A percentile compares a stretch with the other conserved stretches of the same genome.
Evolutionary conservation across 2,113 vertebrate species (phyloP).

Genomic region (Campylomormyrus numenius): DNA sequence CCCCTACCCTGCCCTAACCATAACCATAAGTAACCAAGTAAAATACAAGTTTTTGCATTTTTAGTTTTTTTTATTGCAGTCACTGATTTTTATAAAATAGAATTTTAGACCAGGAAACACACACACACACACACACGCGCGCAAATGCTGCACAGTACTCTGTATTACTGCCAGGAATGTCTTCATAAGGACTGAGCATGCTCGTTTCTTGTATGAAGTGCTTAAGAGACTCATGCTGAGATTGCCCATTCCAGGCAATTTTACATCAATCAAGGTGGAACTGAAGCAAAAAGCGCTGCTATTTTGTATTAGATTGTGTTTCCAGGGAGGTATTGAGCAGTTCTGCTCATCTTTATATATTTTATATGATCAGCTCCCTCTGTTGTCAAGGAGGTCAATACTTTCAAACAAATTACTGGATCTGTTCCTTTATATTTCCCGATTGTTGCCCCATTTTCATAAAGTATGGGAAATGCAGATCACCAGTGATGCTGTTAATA

Average conservation of each 20-base stretch:
- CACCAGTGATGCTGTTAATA: background rate
- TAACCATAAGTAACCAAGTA: background rate
- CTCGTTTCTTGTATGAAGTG: background rate
- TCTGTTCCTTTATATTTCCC: background rate
- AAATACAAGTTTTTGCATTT: background rate
- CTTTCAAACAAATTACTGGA: background rate
- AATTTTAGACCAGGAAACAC: background rate
- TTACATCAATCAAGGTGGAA: background rate
- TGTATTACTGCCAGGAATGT: background rate
- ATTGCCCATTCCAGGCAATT: conserved; percentile 1
- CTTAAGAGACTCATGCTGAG: background rate
- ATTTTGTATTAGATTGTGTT: background rate
- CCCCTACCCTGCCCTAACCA: background rate
- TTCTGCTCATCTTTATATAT: background rate
- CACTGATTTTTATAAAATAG: background rate
- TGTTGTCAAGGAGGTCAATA: background rate
- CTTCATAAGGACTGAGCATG: background rate
- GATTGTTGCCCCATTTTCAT: background rate
- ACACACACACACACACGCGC: background rate
- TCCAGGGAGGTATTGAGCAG: background rate
- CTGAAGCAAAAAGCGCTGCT: background rate
- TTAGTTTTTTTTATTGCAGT: background rate
- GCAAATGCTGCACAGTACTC: background rate
- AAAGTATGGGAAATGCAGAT: background rate
- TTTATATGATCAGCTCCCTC: background rate